Evolutionary conservation across 2,888 invertebrate genomes (phyloP).

Genomic region (Aspidiotus rigidus): DNA sequence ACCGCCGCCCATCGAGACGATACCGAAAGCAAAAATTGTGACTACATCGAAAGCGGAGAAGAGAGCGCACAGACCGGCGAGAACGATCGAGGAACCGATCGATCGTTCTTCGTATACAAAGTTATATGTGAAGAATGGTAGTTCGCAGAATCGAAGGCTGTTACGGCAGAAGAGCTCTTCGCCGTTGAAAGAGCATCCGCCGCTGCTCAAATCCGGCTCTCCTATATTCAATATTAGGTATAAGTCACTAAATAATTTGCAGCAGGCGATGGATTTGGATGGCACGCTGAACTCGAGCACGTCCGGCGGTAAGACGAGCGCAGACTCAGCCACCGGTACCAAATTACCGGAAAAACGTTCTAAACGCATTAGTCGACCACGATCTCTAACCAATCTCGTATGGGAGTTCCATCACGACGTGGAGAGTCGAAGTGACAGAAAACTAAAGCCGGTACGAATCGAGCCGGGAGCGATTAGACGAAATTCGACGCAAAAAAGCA

Average conservation of each 20-base stretch:
- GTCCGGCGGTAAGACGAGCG: constrained; percentile 76
- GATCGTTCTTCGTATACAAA: constrained; percentile 52
- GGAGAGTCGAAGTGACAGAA: constrained; percentile 44
- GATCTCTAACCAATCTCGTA: constrained; percentile 76
- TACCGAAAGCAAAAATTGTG: constrained; percentile 66
- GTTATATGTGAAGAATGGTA: constrained; percentile 70
- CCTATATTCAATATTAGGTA: constrained; percentile 63
- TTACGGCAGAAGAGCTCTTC: constrained; percentile 63
- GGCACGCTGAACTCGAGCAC: constrained; percentile 84
- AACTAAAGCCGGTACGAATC: constrained; percentile 48
- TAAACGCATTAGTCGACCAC: constrained; percentile 68
- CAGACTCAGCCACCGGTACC: constrained; percentile 66
- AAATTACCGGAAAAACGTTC: constrained; percentile 71
- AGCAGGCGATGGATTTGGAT: constrained; percentile 58
- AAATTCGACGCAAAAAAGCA: constrained; percentile 47
- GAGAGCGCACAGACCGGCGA: constrained; percentile 55
- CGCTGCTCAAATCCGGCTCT: constrained; percentile 60
- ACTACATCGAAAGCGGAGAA: constrained; percentile 52
- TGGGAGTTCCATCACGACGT: constrained; percentile 52
- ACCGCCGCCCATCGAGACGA: constrained; percentile 85
- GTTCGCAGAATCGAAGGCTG: constrained; percentile 55
- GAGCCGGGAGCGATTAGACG: constrained; percentile 47
- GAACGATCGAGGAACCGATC: constrained; percentile 45
- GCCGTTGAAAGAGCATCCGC: constrained; percentile 60
- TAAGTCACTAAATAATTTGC: constrained; percentile 61